Conservation (phyloP, 1,140 invertebrate species). For the Drosophila leontia region DNA sequence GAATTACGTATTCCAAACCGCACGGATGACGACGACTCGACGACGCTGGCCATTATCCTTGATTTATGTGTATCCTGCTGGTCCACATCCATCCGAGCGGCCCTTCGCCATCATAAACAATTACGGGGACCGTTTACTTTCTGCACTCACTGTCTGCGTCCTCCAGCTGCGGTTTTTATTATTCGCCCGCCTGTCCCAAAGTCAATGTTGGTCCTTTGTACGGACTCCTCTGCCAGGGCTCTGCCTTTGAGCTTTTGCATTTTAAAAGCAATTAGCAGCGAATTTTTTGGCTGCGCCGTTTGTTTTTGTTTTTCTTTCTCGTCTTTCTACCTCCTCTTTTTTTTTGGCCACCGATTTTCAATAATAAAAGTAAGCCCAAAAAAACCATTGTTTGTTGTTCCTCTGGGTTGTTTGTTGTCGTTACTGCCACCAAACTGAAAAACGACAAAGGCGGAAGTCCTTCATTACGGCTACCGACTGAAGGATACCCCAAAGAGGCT, state of each 20-base stretch:
- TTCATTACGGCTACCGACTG: conserved; percentile 36
- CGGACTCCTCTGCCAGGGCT: conserved; percentile 6
- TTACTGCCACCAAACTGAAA: conserved; percentile 33
- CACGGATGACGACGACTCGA: conserved; percentile 66
- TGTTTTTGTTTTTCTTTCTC: conserved; percentile 67
- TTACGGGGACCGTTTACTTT: conserved; percentile 66
- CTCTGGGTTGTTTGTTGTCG: conserved; percentile 36
- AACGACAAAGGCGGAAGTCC: conserved; percentile 13
- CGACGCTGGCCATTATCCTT: conserved; percentile 80
- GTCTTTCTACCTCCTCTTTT: conserved; percentile 13
- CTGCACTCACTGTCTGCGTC: conserved; percentile 55
- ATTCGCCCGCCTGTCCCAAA: conserved; percentile 53
- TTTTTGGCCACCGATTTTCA: conserved; percentile 66
- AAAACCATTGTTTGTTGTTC: conserved; percentile 55
- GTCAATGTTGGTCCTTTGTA: conserved; percentile 74
- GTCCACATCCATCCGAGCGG: conserved; percentile 40
- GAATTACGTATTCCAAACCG: conserved; percentile 78
- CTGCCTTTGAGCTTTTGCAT: conserved; percentile 66
- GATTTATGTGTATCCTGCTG: conserved; percentile 83
- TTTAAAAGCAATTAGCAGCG: conserved; percentile 82
- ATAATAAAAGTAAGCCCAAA: conserved; percentile 66
- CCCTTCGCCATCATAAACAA: conserved; percentile 78
- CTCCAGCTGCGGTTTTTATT: conserved; percentile 75
- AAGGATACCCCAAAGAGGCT: conserved; percentile 22
- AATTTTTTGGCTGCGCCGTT: conserved; percentile 67